Base-by-base conservation (phyloP, 2,888 invertebrate species). In the Lasioglossum zephyrum region DNA sequence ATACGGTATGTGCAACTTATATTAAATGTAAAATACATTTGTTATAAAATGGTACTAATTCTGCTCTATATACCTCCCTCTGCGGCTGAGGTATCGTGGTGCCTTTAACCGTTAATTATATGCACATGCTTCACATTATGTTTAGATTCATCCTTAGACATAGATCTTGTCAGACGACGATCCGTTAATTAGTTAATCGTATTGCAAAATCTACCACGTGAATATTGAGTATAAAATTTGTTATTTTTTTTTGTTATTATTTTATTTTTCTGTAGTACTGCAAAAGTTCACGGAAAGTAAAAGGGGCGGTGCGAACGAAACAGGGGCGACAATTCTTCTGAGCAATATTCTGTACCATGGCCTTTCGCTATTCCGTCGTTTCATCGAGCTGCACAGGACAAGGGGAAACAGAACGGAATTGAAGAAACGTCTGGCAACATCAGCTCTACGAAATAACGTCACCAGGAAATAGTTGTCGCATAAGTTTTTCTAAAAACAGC, bases 171-270 rank as follows among this genome's bases (percentile, higher is more conserved):
- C 87, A 87, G 89, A 89, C 88, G 89, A 89, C 88, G 77, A 86
- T 86, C 85, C 85, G 79, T 66, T 91, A 87, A 88, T 91, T 39
- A 88, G 78, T 63, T 88, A 87, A 88, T 91, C 77, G 86, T 91
- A 91, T 91, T 91, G 90, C 87, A 90, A 91, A 90, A 90, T 84
- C 91, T 90, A 90, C 90, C 78, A 86, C 77, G 86, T 86, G 88
- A 83, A 86, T 90, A 91, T 79, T 85, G 83, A 82, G 84, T 91
- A 90, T 82, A 91, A 91, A 90, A 91, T 91, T 87, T 89, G 79
- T 88, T 60, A 63, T 36, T 69, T 63, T 69, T 69, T 69, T 36
- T 69, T 69, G 66, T 69, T 39, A 39, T 69, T 69, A 39, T 69
- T 69, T 69, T 39, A 39, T 69, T 69, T 36, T 69, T 74, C 78